Percentiles rank a stretch among this genome's conserved stretches.
phyloP scores from a whole-genome alignment of 2,113 vertebrate genomes.

The Etheostoma cragini region DNA sequence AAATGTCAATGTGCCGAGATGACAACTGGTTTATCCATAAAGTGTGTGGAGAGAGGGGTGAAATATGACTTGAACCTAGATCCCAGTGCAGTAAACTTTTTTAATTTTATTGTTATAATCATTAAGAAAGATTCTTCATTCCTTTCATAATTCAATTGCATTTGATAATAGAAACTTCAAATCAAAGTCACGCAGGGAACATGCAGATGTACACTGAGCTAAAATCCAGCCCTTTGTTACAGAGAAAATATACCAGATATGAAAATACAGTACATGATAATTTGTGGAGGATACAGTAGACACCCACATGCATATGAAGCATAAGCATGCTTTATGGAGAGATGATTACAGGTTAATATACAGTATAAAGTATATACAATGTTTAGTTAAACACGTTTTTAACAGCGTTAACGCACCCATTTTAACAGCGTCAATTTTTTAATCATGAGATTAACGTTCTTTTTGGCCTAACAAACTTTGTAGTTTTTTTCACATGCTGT shows the following conservation, averaged over 20 bases:
- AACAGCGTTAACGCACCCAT: no score
- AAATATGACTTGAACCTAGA: neutral
- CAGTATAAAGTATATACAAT: no score
- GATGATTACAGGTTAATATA: no score
- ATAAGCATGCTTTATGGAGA: conserved; percentile 24
- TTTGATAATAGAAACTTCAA: neutral
- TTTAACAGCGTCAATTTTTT: no score
- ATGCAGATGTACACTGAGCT: neutral
- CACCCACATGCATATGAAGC: conserved; percentile 4
- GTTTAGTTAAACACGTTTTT: no score
- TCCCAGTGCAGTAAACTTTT: neutral
- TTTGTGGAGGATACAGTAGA: neutral
- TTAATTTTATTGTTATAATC: no score
- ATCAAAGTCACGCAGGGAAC: neutral
- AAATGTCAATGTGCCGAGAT: neutral
- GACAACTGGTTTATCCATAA: neutral
- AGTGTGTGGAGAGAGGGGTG: neutral
- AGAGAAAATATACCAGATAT: neutral
- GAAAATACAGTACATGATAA: neutral
- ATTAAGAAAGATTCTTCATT: neutral
- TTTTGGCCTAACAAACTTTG: no score
- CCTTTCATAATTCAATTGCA: neutral
- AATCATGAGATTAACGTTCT: no score
- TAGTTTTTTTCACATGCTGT: no score
- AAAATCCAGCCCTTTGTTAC: conserved; percentile 12